A percentile compares a stretch with the other conserved stretches of the same genome.
These are phyloP conservation scores for Molorchus minor DNA, from an alignment of 2,888 invertebrate genomes.

Conservation along the genomic window DNA sequence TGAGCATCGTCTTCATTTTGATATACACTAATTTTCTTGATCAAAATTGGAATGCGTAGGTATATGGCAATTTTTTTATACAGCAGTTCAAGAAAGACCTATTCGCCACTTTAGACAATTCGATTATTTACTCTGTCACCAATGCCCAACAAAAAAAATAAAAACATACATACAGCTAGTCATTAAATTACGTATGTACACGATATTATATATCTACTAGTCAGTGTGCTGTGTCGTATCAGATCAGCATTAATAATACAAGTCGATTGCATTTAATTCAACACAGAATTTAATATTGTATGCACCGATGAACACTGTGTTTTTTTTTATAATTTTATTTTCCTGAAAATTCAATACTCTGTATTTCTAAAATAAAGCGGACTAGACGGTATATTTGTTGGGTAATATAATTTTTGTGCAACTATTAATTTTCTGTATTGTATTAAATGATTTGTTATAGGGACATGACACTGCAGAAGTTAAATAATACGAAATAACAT, in stretches of 20 bases:
- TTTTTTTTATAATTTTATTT: too few relatives aligned
- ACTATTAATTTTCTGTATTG: too few relatives aligned
- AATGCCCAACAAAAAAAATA: conserved; percentile 55
- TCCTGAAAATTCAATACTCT: too few relatives aligned
- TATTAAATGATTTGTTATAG: conserved; percentile 18
- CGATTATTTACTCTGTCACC: conserved; percentile 48
- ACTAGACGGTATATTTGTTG: too few relatives aligned
- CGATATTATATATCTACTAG: conserved; percentile 46
- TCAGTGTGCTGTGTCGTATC: conserved; percentile 47
- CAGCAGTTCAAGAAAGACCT: conserved; percentile 5
- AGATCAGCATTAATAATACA: conserved; percentile 43
- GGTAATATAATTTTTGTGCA: too few relatives aligned
- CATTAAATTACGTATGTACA: conserved; percentile 49
- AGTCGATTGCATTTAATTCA: conserved; percentile 18
- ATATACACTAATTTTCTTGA: conserved; percentile 9
- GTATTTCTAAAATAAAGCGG: too few relatives aligned
- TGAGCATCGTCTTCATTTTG: conserved; percentile 43
- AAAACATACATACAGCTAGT: conserved; percentile 52
- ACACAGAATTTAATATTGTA: too few relatives aligned
- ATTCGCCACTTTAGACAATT: conserved; percentile 20
- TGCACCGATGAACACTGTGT: too few relatives aligned
- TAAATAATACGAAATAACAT: conserved; percentile 53
- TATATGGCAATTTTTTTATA: conserved; percentile 18
- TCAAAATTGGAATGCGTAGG: conserved; percentile 14
- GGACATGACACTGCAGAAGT: conserved; percentile 44